phyloP scores from a whole-genome alignment of 2,113 vertebrate species.

The Colinus virginianus region DNA sequence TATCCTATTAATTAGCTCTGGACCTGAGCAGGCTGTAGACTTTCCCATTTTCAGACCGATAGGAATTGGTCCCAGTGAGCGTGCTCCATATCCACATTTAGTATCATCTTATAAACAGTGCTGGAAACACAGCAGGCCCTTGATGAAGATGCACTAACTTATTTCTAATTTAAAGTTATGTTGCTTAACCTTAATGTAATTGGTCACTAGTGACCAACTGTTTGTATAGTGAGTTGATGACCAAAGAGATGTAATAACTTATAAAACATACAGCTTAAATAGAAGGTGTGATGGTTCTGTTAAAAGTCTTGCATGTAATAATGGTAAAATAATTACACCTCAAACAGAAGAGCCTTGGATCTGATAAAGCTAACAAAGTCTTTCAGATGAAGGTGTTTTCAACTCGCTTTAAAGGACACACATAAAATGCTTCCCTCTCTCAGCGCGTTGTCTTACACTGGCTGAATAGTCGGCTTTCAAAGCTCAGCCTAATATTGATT shows the following conservation, averaged over 20 bases:
- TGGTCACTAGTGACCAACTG: conserved; percentile 90
- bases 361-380: conserved; percentile 75
- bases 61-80: conserved; percentile 88
- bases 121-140: conserved; percentile 81
- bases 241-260: conserved; percentile 79
- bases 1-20: conserved; percentile 88
- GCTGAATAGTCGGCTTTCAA: conserved; percentile 60
- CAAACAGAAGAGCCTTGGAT: conserved; percentile 70
- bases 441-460: not conserved
- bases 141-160: conserved; percentile 85
- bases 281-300: conserved; percentile 74
- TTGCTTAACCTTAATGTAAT: conserved; percentile 88
- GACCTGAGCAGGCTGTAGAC: conserved; percentile 80
- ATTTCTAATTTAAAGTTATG: conserved; percentile 83
- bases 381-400: conserved; percentile 54
- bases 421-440: not conserved
- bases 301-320: conserved; percentile 79
- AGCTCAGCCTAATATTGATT: conserved; percentile 61
- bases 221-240: conserved; percentile 84
- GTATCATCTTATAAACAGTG: conserved; percentile 86
- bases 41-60: conserved; percentile 82
- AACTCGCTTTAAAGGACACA: conserved; percentile 53
- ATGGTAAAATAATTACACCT: conserved; percentile 84
- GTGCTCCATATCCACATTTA: conserved; percentile 83
- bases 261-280: conserved; percentile 78